Percentiles rank a stretch among this genome's conserved stretches.
These are phyloP conservation scores for Hololepta plana DNA, from an alignment of 2,888 invertebrate species.

Conservation along the genomic window DNA sequence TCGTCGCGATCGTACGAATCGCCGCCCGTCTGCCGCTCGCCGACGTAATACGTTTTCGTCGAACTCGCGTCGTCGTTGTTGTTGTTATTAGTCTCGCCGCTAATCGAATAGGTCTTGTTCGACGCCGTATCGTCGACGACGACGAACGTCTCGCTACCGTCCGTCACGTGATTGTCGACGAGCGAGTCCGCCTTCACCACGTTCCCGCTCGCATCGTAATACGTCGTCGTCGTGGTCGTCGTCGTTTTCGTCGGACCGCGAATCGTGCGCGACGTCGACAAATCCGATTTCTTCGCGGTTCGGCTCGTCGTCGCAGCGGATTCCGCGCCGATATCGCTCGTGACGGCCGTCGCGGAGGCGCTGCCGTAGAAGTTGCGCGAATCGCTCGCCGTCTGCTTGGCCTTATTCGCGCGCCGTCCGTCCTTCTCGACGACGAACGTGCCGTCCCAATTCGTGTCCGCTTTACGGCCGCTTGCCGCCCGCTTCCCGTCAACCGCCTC, in stretches of 20 bases:
- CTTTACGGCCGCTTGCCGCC: slow-evolving; percentile 5
- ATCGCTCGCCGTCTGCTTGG: slow-evolving; percentile 7
- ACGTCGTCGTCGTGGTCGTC: slow-evolving; percentile 21
- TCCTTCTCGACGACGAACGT: slow-evolving; percentile 11
- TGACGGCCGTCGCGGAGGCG: background rate
- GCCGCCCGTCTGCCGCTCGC: background rate
- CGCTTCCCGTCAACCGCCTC: background rate
- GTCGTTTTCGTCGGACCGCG: slow-evolving; percentile 9
- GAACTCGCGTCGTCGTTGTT: slow-evolving; percentile 16
- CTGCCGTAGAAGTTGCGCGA: slow-evolving; percentile 6
- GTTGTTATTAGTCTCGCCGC: slow-evolving; percentile 21
- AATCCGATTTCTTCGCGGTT: slow-evolving; percentile 4
- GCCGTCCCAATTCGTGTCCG: slow-evolving; percentile 12
- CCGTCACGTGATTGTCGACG: too few relatives aligned
- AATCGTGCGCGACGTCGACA: slow-evolving; percentile 6
- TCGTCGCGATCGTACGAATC: background rate
- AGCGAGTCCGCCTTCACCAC: slow-evolving; percentile 20
- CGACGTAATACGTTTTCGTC: slow-evolving; percentile 1
- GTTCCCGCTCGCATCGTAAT: slow-evolving; percentile 25
- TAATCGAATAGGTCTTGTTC: slow-evolving; percentile 24
- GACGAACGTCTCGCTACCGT: too few relatives aligned
- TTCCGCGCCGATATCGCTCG: background rate
- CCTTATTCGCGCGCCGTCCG: slow-evolving; percentile 8
- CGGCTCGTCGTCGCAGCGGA: slow-evolving; percentile 1
- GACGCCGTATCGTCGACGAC: slow-evolving; percentile 15